A percentile compares a stretch with the other conserved stretches of the same genome.
Evolutionary conservation across 1,140 invertebrate species (phyloP).

Genomic region (Drosophila takahashii): DNA sequence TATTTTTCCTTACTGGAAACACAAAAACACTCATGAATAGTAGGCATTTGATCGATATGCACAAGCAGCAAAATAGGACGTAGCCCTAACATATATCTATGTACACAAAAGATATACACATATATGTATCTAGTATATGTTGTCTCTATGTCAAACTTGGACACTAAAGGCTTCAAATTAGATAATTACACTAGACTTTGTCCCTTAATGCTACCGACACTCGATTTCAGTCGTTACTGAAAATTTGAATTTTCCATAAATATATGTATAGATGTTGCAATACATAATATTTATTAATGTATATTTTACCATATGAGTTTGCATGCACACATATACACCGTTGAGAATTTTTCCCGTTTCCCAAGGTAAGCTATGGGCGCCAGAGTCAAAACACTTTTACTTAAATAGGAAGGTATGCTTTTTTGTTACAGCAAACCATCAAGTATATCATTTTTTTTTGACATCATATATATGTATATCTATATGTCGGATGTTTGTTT

Average conservation of each 20-base stretch:
- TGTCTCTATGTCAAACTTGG: conserved; percentile 3
- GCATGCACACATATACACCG: conserved; percentile 20
- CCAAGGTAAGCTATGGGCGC: conserved; percentile 15
- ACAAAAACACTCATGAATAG: conserved; percentile 63
- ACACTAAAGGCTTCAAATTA: conserved; percentile 2
- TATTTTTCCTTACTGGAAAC: conserved; percentile 59
- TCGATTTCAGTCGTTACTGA: conserved; percentile 22
- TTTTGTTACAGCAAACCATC: conserved; percentile 27
- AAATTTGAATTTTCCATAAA: conserved; percentile 7
- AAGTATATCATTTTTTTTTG: conserved; percentile 52
- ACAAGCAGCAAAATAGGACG: conserved; percentile 37
- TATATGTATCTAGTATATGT: conserved; percentile 10
- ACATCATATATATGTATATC: conserved; percentile 45
- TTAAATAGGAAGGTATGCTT: conserved; percentile 49
- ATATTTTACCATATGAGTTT: conserved; percentile 14
- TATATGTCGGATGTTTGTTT: conserved; percentile 36
- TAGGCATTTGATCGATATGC: conserved; percentile 40
- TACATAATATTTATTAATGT: conserved; percentile 13
- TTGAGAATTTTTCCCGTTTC: conserved; percentile 30
- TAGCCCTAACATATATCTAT: conserved; percentile 37
- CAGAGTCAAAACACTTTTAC: conserved; percentile 43
- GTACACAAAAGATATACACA: conserved; percentile 30
- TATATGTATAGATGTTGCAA: conserved; percentile 1
- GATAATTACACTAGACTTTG: conserved; percentile 27
- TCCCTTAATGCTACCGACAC: conserved; percentile 31